Base-by-base conservation (phyloP, 1,140 invertebrate species). In the Mesaphorura yosii region DNA sequence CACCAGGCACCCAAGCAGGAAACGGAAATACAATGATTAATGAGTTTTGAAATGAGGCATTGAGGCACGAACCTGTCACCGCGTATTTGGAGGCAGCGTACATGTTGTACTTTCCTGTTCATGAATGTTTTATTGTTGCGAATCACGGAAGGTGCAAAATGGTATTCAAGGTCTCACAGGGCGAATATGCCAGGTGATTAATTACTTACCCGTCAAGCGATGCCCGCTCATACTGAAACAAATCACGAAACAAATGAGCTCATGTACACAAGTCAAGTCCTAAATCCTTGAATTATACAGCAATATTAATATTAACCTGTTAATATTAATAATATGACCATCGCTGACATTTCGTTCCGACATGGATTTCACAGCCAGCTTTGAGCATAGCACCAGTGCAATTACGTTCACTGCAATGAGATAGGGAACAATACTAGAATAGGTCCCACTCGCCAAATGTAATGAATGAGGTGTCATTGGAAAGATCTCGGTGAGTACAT, bases 341-440 rank as follows among this genome's bases (percentile, higher is more conserved):
- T 76, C 73, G 53, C 77, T 69, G 4, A 78, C 71, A 0, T 71
- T 71, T 1, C 75, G 70, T 55, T 76, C 73, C 27, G 66, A 73
- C 82, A 88, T 86, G 0, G 76, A 77, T 17, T 75, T 73, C 15
- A 84, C 67, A 0, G 78, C 75, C 59, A 80, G 76, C 31, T 78
- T 72, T 0, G 80, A 78, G 51, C 82, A 82, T 52, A 79, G 72
- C 17, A 75, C 72, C 0, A 84, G 64, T 0, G 73, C 83, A 39
- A 83, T 66, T 0, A 84, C 72, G 64, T 87, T 88, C 0, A 80
- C 76, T 22, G 85, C 73, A 57, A 81, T n/a, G n/a, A n/a, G n/a
- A n/a, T n/a, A n/a, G n/a, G n/a, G n/a, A n/a, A n/a, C n/a, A n/a
- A n/a, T n/a, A n/a, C n/a, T n/a, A n/a, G n/a, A n/a, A n/a, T n/a